Conservation (phyloP, 1,140 invertebrate genomes). For the Anagrus nilaparvatae region DNA sequence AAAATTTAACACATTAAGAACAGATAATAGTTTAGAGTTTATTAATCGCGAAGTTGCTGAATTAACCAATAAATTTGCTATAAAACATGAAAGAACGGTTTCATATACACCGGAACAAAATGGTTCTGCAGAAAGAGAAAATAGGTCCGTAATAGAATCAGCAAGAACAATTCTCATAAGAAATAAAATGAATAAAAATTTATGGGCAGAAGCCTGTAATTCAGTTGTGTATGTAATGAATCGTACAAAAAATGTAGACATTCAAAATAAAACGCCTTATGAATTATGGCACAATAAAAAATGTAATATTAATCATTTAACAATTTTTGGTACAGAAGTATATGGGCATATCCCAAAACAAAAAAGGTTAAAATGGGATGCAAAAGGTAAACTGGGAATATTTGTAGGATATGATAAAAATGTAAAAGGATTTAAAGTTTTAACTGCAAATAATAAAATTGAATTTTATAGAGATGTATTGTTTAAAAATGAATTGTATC, state of each 20-base stretch:
- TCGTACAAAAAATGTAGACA: slow-evolving; percentile 1
- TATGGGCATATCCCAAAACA: slow-evolving; percentile 12
- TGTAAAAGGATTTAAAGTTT: slow-evolving; percentile 13
- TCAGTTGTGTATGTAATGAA: slow-evolving; percentile 11
- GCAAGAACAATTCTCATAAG: background rate
- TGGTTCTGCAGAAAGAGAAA: slow-evolving; percentile 5
- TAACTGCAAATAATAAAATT: slow-evolving; percentile 3
- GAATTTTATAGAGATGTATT: slow-evolving; percentile 12
- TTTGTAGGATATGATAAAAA: no score
- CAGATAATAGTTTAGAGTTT: slow-evolving; percentile 15
- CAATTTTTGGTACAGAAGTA: slow-evolving; percentile 12
- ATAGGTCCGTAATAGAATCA: slow-evolving; percentile 3
- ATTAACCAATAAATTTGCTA: slow-evolving; percentile 5
- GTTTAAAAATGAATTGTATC: slow-evolving; percentile 9
- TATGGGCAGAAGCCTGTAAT: slow-evolving; percentile 7
- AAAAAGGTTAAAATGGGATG: slow-evolving; percentile 13
- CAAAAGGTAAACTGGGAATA: slow-evolving; percentile 13
- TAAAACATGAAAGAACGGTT: background rate
- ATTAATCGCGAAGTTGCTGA: slow-evolving; percentile 2
- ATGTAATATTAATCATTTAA: slow-evolving; percentile 11
- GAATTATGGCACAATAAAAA: slow-evolving; percentile 15
- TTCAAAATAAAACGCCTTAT: slow-evolving; percentile 12
- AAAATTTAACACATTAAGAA: slow-evolving; percentile 2
- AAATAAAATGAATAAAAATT: background rate
- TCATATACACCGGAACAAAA: slow-evolving; percentile 10